A percentile compares a stretch with the other conserved stretches of the same genome.
phyloP scores from a whole-genome alignment of 2,888 invertebrate genomes.

The Elaeidobius kamerunicus region DNA sequence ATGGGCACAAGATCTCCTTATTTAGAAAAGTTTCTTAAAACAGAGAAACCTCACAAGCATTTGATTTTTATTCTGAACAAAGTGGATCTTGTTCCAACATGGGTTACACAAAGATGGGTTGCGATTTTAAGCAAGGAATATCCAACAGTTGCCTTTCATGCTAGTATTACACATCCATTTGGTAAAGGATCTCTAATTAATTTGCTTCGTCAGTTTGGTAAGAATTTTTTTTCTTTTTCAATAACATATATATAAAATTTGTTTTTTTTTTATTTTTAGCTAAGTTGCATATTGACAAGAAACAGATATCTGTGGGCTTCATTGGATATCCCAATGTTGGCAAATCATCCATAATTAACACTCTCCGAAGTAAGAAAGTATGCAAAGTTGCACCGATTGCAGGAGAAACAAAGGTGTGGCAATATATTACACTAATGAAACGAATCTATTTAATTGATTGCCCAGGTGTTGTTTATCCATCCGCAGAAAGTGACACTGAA shows the following conservation, averaged over 20 bases:
- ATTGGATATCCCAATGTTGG: conserved; percentile 99
- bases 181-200: conserved; percentile 97
- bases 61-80: conserved; percentile 96
- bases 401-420: conserved; percentile 98
- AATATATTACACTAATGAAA: conserved; percentile 97
- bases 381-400: conserved; percentile 99
- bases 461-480: conserved; percentile 97
- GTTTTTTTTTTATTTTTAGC: conserved; percentile 36
- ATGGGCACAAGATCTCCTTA: conserved; percentile 92
- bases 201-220: conserved; percentile 85
- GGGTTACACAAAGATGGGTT: conserved; percentile 98
- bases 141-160: conserved; percentile 98
- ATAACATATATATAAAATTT: too few species aligned
- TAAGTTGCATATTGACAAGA: conserved; percentile 92
- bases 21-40: conserved; percentile 87
- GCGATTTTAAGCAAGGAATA: conserved; percentile 90
- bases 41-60: conserved; percentile 96
- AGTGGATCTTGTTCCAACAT: conserved; percentile 92
- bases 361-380: conserved; percentile 92
- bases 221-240: too few species aligned
- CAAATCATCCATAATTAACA: conserved; percentile 97
- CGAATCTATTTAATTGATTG: conserved; percentile 97
- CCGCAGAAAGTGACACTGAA: conserved; percentile 91
- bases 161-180: conserved; percentile 97
- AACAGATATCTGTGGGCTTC: conserved; percentile 98